Conservation (phyloP, 1,140 invertebrate genomes). For the Euura lappo region DNA sequence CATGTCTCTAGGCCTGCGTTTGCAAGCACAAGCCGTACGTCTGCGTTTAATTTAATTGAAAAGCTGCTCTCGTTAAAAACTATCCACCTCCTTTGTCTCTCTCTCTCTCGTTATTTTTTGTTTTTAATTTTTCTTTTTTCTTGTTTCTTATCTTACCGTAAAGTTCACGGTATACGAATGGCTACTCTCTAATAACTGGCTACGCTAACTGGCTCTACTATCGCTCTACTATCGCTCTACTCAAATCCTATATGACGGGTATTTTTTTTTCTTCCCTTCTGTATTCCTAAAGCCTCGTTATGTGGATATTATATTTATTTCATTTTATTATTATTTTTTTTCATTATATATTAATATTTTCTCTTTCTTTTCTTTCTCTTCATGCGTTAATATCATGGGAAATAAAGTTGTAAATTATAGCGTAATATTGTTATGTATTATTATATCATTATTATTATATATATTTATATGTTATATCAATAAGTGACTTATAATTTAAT, state of each 20-base stretch:
- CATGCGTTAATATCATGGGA: not conserved
- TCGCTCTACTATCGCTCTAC: not conserved
- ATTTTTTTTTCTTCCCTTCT: not conserved
- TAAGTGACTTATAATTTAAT: not conserved
- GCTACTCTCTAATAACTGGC: not conserved
- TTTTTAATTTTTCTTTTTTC: too few relatives aligned
- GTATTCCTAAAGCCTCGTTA: too few relatives aligned
- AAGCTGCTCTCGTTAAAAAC: not conserved
- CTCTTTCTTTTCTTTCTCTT: slow-evolving; percentile 8
- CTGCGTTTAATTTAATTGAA: not conserved
- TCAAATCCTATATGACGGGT: not conserved
- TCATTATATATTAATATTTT: not conserved
- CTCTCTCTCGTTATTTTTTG: too few relatives aligned
- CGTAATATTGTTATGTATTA: not conserved
- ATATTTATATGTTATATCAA: not conserved
- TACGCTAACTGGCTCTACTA: not conserved
- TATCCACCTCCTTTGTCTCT: not conserved
- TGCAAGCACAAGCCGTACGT: not conserved
- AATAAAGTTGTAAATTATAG: not conserved
- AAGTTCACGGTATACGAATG: too few relatives aligned
- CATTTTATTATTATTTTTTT: not conserved
- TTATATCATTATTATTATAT: not conserved
- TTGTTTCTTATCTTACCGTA: too few relatives aligned
- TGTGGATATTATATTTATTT: not conserved
- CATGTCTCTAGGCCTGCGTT: not conserved